Base-by-base conservation (phyloP, 2,797 vertebrate species). In the Lepilemur septentrionalis region DNA sequence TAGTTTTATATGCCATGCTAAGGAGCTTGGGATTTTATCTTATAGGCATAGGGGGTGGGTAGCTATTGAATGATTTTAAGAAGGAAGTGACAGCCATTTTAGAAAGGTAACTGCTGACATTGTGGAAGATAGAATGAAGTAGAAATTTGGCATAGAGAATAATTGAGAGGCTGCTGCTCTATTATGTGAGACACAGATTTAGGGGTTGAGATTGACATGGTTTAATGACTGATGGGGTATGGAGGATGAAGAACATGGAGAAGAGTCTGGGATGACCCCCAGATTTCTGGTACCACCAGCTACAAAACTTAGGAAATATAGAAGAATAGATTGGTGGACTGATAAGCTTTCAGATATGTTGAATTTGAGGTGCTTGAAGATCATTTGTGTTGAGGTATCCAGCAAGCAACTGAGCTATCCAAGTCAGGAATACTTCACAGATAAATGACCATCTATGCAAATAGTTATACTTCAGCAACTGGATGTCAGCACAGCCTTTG, bases 21-120 rank as follows among this genome's bases (percentile, higher is more conserved):
- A 93, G 41, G 70, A 84, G 59, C 38, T 93, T 30, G 32, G 32
- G 38, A 65, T 82, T 95, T 91, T 97, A 80, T 92, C 32, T 28
- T 88, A 3, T 50, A 83, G 8, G 1, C 7, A 1, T 55, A 83
- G 13, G 2, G 7, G 93, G 7, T 61, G 32, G 50, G 28, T 46
- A 94, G 50, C 57, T 97, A 41, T n/a, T 94, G 63, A 73, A 95
- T 17, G 57, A 78, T 84, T 89, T 95, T 89, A 95, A 93, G 65
- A 90, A 79, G 43, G 83, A 81, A 82, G 30, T 92, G 52, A 88
- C 30, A 57, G 30, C 69, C 48, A 52, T 93, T 97, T 93, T 95
- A 89, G 96, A 94, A 95, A 75, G 0, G 3, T 59, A 67, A 67
- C 35, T 93, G 28, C 85, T 82, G 43, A 55, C 59, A 67, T 4